phyloP scores from a whole-genome alignment of 2,113 vertebrate species.

The Hippocampus guttulatus region DNA sequence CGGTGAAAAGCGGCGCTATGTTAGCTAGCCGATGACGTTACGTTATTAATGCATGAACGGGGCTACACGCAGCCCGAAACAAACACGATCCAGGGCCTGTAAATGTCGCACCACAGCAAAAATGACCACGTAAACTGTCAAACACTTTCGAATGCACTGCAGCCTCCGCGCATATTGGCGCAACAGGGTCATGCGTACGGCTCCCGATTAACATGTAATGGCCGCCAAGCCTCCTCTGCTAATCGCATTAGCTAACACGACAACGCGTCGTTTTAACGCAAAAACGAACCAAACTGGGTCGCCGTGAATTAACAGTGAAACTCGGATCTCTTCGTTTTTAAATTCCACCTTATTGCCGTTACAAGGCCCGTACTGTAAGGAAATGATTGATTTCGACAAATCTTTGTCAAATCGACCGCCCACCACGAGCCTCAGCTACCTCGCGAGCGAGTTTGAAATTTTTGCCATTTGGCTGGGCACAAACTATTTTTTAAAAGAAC shows the following conservation, averaged over 20 bases:
- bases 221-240: slow-evolving; percentile 6
- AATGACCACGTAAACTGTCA: neutral
- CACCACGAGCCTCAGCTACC: slow-evolving; percentile 17
- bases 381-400: neutral
- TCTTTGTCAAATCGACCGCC: neutral
- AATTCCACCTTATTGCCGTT: neutral
- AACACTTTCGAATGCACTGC: neutral
- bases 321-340: neutral
- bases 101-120: neutral
- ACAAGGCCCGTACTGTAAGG: neutral
- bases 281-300: neutral
- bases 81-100: neutral
- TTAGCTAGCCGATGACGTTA: neutral
- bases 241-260: neutral
- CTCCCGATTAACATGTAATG: neutral
- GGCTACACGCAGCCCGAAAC: slow-evolving; percentile 11
- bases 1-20: neutral
- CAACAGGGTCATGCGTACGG: neutral
- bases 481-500: too few species aligned
- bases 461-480: neutral
- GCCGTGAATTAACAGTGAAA: neutral
- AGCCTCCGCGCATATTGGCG: neutral
- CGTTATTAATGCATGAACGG: neutral
- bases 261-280: neutral
- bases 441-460: neutral